phyloP scores from a whole-genome alignment of 2,113 vertebrate genomes.

The Phalacrocorax aristotelis region DNA sequence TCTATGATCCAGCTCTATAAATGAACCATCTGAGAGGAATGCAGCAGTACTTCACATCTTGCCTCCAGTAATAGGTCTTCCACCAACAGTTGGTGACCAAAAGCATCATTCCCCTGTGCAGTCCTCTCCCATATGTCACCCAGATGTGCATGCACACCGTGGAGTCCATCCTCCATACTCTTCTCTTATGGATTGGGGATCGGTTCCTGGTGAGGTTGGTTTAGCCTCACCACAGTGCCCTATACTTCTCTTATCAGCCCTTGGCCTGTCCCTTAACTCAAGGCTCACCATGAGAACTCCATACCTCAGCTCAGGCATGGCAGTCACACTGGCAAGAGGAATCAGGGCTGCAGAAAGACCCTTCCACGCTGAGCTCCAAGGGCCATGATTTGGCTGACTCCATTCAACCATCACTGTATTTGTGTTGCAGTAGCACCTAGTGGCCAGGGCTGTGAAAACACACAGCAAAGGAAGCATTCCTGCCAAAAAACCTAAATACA shows the following conservation, averaged over 20 bases:
- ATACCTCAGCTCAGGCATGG: background rate
- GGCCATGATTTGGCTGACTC: background rate
- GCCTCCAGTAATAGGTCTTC: background rate
- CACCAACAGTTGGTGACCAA: rapidly evolving
- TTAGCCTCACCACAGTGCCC: background rate
- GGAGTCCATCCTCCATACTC: background rate
- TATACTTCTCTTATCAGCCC: background rate
- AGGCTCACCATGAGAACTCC: background rate
- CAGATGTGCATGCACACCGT: background rate
- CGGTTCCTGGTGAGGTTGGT: background rate
- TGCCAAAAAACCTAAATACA: background rate
- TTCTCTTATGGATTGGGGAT: background rate
- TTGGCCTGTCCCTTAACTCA: background rate
- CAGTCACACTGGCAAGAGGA: background rate
- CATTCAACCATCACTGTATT: background rate
- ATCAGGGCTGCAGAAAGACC: background rate
- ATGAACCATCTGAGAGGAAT: background rate
- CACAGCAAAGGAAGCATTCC: background rate
- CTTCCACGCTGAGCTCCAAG: background rate
- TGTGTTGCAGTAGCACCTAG: conserved; percentile 68
- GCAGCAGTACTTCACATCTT: background rate
- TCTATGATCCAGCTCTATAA: background rate
- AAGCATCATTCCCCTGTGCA: background rate
- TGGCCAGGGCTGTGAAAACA: conserved; percentile 54
- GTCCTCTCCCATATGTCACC: background rate